These are phyloP conservation scores for Troglohyphantes excavatus DNA, from an alignment of 2,888 invertebrate species.

Conservation along the genomic window DNA sequence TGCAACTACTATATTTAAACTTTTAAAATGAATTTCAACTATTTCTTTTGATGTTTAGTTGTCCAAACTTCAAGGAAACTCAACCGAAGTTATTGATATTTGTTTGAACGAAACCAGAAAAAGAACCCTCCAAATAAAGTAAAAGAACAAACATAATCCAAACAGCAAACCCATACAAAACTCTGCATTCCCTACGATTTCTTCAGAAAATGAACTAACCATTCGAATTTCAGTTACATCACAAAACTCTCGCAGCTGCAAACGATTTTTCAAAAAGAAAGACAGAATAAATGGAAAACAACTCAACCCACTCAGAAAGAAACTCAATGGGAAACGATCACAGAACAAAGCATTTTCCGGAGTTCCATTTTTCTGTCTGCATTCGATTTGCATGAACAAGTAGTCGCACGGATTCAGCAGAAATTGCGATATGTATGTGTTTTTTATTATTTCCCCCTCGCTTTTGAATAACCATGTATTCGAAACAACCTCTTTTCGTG, in stretches of 20 bases:
- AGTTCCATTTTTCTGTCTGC: constrained; percentile 67
- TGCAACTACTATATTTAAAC: no score
- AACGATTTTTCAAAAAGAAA: constrained; percentile 54
- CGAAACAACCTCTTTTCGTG: constrained; percentile 43
- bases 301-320: constrained; percentile 57
- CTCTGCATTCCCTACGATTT: constrained; percentile 24
- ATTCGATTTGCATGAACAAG: constrained; percentile 67
- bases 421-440: constrained; percentile 60
- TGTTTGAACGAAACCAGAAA: neutral
- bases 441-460: constrained; percentile 6
- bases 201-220: constrained; percentile 31
- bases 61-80: no score
- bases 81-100: neutral
- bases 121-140: neutral
- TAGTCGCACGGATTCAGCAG: constrained; percentile 47
- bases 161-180: constrained; percentile 27
- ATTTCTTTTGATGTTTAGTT: no score
- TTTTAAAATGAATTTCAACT: no score
- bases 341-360: constrained; percentile 52
- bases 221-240: constrained; percentile 39
- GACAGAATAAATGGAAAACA: constrained; percentile 60
- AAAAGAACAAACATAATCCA: neutral
- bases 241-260: constrained; percentile 43
- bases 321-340: constrained; percentile 62
- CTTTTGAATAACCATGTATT: constrained; percentile 63